Evolutionary conservation across 2,888 invertebrate species (phyloP).

Genomic region (Chorisops tibialis): DNA sequence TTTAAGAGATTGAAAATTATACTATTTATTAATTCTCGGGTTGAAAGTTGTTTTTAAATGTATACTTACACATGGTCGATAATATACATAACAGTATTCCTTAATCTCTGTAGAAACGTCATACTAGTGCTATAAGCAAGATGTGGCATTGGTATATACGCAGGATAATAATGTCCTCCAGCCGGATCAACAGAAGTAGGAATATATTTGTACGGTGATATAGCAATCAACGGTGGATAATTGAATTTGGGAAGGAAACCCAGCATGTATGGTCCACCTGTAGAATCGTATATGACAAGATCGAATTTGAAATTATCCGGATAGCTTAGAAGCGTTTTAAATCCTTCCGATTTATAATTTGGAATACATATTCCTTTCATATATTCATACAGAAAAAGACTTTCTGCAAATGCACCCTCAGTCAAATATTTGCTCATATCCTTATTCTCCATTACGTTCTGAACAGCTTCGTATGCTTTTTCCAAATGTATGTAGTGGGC

Average conservation of each 20-base stretch:
- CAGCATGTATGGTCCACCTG: constrained; percentile 37
- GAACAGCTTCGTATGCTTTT: constrained; percentile 34
- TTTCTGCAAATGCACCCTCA: constrained; percentile 3
- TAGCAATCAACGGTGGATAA: constrained; percentile 39
- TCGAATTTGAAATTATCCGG: constrained; percentile 43
- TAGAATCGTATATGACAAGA: constrained; percentile 41
- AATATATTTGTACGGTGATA: constrained; percentile 36
- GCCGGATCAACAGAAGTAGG: constrained; percentile 29
- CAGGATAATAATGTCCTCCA: constrained; percentile 35
- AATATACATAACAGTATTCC: background rate
- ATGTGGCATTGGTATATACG: constrained; percentile 34
- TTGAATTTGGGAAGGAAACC: constrained; percentile 42
- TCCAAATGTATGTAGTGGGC: constrained; percentile 41
- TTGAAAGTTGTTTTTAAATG: background rate
- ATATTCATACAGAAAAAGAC: constrained; percentile 26
- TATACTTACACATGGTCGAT: background rate
- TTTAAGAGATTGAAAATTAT: background rate
- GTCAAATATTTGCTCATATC: background rate
- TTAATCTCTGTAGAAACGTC: background rate
- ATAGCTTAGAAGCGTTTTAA: constrained; percentile 38
- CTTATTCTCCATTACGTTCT: constrained; percentile 9
- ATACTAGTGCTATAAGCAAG: background rate
- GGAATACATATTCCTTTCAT: constrained; percentile 30
- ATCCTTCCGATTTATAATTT: constrained; percentile 36
- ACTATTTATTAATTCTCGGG: too few relatives aligned